A percentile compares a stretch with the other conserved stretches of the same genome.
These are phyloP conservation scores for Dyspetes luteomarginatus DNA, from an alignment of 2,888 invertebrate species.

Conservation along the genomic window DNA sequence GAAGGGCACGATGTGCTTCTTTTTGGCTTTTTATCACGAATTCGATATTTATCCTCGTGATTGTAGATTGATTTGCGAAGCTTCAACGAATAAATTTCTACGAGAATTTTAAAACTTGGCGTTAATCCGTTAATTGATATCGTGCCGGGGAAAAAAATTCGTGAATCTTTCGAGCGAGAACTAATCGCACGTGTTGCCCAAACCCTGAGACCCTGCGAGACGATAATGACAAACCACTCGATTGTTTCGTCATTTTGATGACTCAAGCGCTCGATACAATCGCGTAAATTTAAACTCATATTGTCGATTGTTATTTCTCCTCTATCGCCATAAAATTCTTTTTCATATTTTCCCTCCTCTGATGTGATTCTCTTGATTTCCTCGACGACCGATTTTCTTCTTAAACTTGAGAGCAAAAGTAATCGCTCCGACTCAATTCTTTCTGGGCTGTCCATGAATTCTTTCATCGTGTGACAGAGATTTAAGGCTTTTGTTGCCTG, in stretches of 20 bases:
- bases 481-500: slow-evolving; percentile 84
- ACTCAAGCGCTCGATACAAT: slow-evolving; percentile 63
- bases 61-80: slow-evolving; percentile 79
- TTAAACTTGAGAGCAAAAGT: slow-evolving; percentile 80
- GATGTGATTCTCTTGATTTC: slow-evolving; percentile 69
- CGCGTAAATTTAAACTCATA: slow-evolving; percentile 70
- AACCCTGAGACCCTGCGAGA: slow-evolving; percentile 77
- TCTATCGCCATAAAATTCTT: not conserved
- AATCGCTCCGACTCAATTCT: slow-evolving; percentile 85
- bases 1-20: slow-evolving; percentile 72
- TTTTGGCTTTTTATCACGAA: slow-evolving; percentile 66
- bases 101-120: slow-evolving; percentile 82
- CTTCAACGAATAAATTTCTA: slow-evolving; percentile 84
- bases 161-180: slow-evolving; percentile 68
- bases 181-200: slow-evolving; percentile 75
- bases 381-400: slow-evolving; percentile 68
- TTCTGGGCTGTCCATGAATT: slow-evolving; percentile 83
- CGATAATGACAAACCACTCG: slow-evolving; percentile 80
- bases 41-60: slow-evolving; percentile 79
- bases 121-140: slow-evolving; percentile 79
- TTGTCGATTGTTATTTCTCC: slow-evolving; percentile 70
- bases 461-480: slow-evolving; percentile 83
- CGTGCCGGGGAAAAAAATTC: slow-evolving; percentile 74
- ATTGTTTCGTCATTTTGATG: slow-evolving; percentile 66
- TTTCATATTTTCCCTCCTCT: not conserved